Evolutionary conservation across 2,113 vertebrate species (phyloP).

Genomic region (Hydrolagus affinis): DNA sequence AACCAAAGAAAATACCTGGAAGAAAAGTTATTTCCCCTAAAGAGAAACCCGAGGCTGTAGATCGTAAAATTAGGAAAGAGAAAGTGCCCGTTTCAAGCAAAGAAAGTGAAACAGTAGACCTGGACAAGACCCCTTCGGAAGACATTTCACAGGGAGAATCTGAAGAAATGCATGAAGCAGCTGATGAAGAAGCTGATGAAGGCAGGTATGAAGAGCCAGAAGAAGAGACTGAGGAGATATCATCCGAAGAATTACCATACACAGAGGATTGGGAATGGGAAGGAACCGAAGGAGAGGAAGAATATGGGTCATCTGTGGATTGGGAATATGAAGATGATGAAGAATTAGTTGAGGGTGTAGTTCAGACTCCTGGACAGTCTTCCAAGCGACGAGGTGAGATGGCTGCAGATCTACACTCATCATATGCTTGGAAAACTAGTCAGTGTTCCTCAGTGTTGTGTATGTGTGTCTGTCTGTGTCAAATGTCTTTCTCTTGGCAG

Average conservation of each 20-base stretch:
- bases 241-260: constrained; percentile 38
- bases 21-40: constrained; percentile 32
- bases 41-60: constrained; percentile 65
- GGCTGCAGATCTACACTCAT: constrained; percentile 41
- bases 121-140: constrained; percentile 7
- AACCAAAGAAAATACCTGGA: constrained; percentile 35
- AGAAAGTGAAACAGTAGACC: background rate
- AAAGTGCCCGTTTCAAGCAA: background rate
- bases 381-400: constrained; percentile 68
- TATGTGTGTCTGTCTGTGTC: constrained; percentile 5
- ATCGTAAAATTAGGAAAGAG: constrained; percentile 11
- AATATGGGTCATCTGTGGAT: constrained; percentile 45
- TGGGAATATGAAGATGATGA: constrained; percentile 51
- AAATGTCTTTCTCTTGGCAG: background rate
- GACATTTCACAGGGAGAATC: background rate
- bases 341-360: constrained; percentile 41
- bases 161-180: no score
- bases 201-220: background rate
- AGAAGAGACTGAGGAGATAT: constrained; percentile 27
- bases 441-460: constrained; percentile 12
- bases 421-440: constrained; percentile 42
- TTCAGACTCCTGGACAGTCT: constrained; percentile 62
- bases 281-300: constrained; percentile 47
- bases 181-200: no score
- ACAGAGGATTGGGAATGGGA: constrained; percentile 61